A percentile compares a stretch with the other conserved stretches of the same genome.
Evolutionary conservation across 2,888 invertebrate genomes (phyloP).

Genomic region (Apodemia hepburni): DNA sequence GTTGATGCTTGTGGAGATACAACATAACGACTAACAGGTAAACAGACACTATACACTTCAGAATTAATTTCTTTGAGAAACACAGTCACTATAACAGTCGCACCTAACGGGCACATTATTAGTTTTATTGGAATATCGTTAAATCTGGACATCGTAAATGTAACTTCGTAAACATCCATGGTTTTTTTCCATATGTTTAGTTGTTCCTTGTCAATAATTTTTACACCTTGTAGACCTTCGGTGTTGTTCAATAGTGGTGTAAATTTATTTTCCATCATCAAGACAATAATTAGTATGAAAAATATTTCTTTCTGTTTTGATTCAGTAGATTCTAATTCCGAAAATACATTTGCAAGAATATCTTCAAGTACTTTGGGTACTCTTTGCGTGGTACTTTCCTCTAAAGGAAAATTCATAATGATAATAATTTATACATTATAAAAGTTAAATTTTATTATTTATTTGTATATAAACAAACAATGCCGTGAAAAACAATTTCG

Average conservation of each 20-base stretch:
- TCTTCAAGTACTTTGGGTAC: conserved; percentile 48
- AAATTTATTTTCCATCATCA: conserved; percentile 66
- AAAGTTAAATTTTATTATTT: not conserved
- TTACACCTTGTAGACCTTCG: conserved; percentile 33
- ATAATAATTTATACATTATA: conserved; percentile 11
- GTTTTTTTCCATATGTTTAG: conserved; percentile 46
- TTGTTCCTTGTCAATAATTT: conserved; percentile 38
- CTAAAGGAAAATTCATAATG: conserved; percentile 37
- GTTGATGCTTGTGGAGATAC: conserved; percentile 53
- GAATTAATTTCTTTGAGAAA: conserved; percentile 48
- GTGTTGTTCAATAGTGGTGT: conserved; percentile 41
- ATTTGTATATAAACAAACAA: conserved; percentile 9
- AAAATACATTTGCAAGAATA: conserved; percentile 43
- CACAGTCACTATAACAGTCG: conserved; percentile 55
- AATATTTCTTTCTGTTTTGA: conserved; percentile 58
- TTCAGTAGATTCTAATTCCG: conserved; percentile 43
- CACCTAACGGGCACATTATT: conserved; percentile 55
- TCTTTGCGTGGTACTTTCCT: conserved; percentile 57
- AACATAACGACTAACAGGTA: conserved; percentile 60
- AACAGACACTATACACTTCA: conserved; percentile 64
- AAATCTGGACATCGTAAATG: conserved; percentile 50
- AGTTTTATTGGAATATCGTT: conserved; percentile 48
- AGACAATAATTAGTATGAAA: conserved; percentile 51
- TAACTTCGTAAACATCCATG: conserved; percentile 48
- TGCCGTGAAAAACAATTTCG: not conserved